Evolutionary conservation across 2,888 invertebrate species (phyloP).

Genomic region (Phortica okadai): DNA sequence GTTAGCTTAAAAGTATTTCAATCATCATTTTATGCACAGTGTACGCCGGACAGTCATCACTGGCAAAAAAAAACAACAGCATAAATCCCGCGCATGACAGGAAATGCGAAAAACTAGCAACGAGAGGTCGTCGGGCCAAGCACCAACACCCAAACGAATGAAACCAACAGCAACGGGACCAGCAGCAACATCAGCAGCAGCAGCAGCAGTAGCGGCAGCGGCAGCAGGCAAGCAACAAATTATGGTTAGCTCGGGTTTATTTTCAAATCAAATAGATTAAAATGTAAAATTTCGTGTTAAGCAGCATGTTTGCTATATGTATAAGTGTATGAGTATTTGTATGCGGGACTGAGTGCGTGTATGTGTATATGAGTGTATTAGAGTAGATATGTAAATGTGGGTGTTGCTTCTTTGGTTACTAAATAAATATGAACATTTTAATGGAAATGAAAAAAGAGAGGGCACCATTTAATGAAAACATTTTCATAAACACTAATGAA

Average conservation of each 20-base stretch:
- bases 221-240: constrained; percentile 27
- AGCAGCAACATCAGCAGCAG: neutral
- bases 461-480: constrained; percentile 17
- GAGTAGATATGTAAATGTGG: neutral
- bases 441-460: neutral
- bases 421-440: constrained; percentile 7
- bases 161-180: too few relatives aligned
- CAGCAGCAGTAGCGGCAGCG: neutral
- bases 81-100: neutral
- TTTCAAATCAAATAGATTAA: constrained; percentile 40
- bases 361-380: neutral
- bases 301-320: neutral
- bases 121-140: neutral
- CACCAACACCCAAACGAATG: neutral
- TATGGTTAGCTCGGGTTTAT: constrained; percentile 36
- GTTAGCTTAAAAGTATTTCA: too few relatives aligned
- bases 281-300: constrained; percentile 35
- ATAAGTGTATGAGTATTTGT: neutral
- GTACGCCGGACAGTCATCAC: neutral
- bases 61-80: neutral
- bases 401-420: neutral
- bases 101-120: neutral
- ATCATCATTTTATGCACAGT: neutral
- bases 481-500: constrained; percentile 11
- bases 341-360: neutral